Evolutionary conservation across 2,888 invertebrate species (phyloP).

Genomic region (Girardia tigrina): DNA sequence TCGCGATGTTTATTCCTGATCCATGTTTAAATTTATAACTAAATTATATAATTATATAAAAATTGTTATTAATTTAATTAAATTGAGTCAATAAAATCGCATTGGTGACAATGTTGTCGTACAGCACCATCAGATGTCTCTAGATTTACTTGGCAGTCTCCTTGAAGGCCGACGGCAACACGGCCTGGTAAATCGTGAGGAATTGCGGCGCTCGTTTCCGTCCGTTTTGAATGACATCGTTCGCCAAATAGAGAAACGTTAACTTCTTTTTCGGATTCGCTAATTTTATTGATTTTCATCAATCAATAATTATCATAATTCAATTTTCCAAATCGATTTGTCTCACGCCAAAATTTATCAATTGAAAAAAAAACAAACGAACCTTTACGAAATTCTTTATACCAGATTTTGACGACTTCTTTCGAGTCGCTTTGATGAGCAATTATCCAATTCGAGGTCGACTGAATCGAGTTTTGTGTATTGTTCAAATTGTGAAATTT

Average conservation of each 20-base stretch:
- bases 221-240: slow-evolving; percentile 97
- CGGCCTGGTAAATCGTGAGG: slow-evolving; percentile 64
- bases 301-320: no score
- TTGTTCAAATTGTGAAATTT: not conserved
- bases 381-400: slow-evolving; percentile 17
- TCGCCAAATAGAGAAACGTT: slow-evolving; percentile 89
- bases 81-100: no score
- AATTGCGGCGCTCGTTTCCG: slow-evolving; percentile 90
- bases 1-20: no score
- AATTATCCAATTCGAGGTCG: not conserved
- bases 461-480: slow-evolving; percentile 8
- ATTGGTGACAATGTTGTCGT: no score
- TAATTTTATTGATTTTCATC: not conserved
- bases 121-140: not conserved
- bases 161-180: slow-evolving; percentile 68
- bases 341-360: no score
- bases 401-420: slow-evolving; percentile 13
- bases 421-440: not conserved
- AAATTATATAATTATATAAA: no score
- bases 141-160: slow-evolving; percentile 59
- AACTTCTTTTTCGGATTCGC: slow-evolving; percentile 55
- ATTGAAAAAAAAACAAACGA: not conserved
- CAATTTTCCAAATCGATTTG: no score
- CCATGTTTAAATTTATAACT: no score
- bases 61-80: no score